phyloP scores from a whole-genome alignment of 2,888 invertebrate genomes.

The Gymnosoma rotundatum region DNA sequence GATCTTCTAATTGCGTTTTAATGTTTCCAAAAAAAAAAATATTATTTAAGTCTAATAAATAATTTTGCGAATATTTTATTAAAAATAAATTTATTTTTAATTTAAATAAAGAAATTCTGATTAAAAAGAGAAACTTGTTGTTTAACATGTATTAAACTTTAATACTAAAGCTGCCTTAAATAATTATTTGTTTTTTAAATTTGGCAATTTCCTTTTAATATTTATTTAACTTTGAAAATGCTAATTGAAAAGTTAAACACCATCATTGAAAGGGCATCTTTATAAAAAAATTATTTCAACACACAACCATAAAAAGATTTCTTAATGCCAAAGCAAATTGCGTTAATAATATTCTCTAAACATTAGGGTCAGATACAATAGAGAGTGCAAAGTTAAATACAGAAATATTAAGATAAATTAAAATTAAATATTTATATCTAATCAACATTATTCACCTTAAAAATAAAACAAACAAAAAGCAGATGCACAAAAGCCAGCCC shows the following conservation, averaged over 20 bases:
- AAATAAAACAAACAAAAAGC: slow-evolving; percentile 19
- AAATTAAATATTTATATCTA: slow-evolving; percentile 67
- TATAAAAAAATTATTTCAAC: slow-evolving; percentile 4
- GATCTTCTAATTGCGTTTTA: too few species aligned
- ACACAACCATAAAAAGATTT: background rate
- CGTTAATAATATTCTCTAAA: slow-evolving; percentile 30
- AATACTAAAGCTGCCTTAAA: too few species aligned
- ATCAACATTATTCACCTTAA: slow-evolving; percentile 50
- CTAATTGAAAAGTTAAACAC: background rate
- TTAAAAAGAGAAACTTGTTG: too few species aligned
- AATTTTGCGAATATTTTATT: too few species aligned
- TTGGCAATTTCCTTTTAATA: too few species aligned
- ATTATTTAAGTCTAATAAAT: too few species aligned
- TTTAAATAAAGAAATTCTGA: too few species aligned
- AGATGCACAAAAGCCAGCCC: background rate
- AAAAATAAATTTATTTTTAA: too few species aligned
- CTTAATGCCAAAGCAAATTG: background rate
- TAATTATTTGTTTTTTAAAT: too few species aligned
- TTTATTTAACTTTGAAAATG: too few species aligned
- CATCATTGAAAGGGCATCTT: background rate
- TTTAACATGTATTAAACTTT: too few species aligned
- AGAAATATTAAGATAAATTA: slow-evolving; percentile 33
- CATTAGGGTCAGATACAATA: slow-evolving; percentile 23
- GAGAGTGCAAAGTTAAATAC: slow-evolving; percentile 1
- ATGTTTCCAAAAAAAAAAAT: too few species aligned